phyloP scores from a whole-genome alignment of 2,797 vertebrate species.

The Pangasius sanitwongsei region DNA sequence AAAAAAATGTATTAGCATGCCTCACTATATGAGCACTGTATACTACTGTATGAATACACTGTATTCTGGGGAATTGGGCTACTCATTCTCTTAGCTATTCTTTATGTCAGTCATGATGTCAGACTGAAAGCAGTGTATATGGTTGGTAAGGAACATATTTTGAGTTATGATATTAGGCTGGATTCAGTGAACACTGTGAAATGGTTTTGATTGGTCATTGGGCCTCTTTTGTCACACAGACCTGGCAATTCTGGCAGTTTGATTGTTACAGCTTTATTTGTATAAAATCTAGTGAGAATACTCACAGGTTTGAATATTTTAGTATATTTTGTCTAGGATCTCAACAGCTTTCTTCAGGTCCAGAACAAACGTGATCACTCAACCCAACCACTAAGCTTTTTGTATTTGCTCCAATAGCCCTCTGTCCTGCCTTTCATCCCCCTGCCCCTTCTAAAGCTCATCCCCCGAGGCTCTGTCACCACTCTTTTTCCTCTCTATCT shows the following conservation, averaged over 20 bases:
- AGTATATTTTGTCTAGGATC: not conserved
- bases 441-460: slow-evolving; percentile 7
- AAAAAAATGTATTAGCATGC: not conserved
- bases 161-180: not conserved
- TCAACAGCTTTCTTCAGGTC: not conserved
- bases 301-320: not conserved
- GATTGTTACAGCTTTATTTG: not conserved
- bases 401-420: slow-evolving; percentile 11
- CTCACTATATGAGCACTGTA: not conserved
- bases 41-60: not conserved
- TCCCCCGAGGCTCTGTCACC: slow-evolving; percentile 26
- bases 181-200: not conserved
- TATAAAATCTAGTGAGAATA: not conserved
- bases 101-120: not conserved
- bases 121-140: not conserved
- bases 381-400: not conserved
- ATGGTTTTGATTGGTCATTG: not conserved
- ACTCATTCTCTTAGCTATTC: not conserved
- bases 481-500: slow-evolving; percentile 7
- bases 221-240: not conserved
- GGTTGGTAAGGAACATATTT: not conserved
- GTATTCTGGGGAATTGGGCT: not conserved
- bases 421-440: not conserved
- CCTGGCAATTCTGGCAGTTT: not conserved
- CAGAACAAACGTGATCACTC: not conserved